A percentile compares a stretch with the other conserved stretches of the same genome.
phyloP scores from a whole-genome alignment of 1,140 invertebrate species.

The Coboldia fuscipes region DNA sequence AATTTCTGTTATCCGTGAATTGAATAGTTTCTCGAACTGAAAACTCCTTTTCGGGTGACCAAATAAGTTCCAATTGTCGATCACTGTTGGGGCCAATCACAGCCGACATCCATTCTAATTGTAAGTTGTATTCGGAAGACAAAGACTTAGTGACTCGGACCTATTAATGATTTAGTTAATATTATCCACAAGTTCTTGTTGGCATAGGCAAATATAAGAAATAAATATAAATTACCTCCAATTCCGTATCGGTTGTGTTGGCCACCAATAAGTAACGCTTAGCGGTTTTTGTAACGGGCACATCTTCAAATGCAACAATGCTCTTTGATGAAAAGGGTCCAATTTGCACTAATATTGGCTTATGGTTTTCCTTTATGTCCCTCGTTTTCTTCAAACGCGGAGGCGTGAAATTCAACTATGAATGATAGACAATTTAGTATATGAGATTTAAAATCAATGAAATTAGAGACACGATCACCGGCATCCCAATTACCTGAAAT shows the following conservation, averaged over 20 bases:
- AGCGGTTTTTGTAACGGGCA: constrained; percentile 27
- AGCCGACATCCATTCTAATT: constrained; percentile 26
- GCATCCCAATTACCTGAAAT: constrained; percentile 10
- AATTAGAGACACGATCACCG: not conserved
- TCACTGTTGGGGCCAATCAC: constrained; percentile 22
- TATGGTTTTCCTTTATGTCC: constrained; percentile 11
- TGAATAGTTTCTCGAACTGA: constrained; percentile 35
- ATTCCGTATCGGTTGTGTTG: constrained; percentile 29
- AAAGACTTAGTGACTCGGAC: constrained; percentile 31
- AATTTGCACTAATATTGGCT: constrained; percentile 23
- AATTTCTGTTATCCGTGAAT: constrained; percentile 33
- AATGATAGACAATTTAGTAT: not conserved
- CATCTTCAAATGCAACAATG: constrained; percentile 38
- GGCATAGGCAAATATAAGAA: not conserved
- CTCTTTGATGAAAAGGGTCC: constrained; percentile 35
- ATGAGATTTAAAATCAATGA: not conserved
- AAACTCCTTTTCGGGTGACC: constrained; percentile 32
- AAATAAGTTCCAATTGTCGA: constrained; percentile 28
- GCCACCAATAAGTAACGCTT: constrained; percentile 27
- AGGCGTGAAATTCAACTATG: constrained; percentile 12
- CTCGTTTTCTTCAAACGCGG: constrained; percentile 12
- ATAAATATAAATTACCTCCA: constrained; percentile 23
- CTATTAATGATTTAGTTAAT: constrained; percentile 20
- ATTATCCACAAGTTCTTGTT: not conserved
- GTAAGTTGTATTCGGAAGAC: constrained; percentile 30